Evolutionary conservation across 2,888 invertebrate species (phyloP).

Genomic region (Acanthopleura granulata): DNA sequence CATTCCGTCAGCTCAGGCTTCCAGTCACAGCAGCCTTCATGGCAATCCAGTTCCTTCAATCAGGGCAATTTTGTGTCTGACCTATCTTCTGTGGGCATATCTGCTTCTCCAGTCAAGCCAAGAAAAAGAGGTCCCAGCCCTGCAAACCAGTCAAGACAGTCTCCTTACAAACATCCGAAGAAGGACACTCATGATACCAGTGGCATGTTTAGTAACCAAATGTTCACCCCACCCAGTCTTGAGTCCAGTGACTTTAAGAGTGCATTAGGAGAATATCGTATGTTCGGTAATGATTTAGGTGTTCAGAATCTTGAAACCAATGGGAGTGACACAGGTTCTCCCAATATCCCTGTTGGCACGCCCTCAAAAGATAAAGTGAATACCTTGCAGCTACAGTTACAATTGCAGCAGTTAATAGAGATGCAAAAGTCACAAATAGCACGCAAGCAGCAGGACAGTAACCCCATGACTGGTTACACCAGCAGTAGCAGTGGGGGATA

Average conservation of each 20-base stretch:
- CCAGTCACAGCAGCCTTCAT: not conserved
- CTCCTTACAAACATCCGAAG: conserved; percentile 13
- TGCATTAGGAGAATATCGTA: not conserved
- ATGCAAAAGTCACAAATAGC: not conserved
- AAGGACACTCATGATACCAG: not conserved
- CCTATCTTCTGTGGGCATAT: conserved; percentile 7
- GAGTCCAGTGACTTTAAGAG: conserved; percentile 5
- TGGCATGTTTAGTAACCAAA: not conserved
- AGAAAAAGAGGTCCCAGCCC: conserved; percentile 13
- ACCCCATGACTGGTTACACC: not conserved
- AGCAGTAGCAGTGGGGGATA: conserved; percentile 15
- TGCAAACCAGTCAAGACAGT: conserved; percentile 1
- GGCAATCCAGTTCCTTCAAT: conserved; percentile 12
- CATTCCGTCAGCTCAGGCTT: not conserved
- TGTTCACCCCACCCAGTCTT: conserved; percentile 2
- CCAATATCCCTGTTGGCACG: not conserved
- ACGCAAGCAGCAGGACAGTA: not conserved
- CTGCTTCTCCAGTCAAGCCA: conserved; percentile 3
- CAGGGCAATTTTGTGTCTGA: conserved; percentile 14
- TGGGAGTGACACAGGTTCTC: not conserved
- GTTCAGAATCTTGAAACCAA: conserved; percentile 1
- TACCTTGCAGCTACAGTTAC: not conserved
- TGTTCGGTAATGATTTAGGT: not conserved
- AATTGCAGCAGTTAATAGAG: conserved; percentile 12
- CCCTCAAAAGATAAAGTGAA: conserved; percentile 6